phyloP scores from a whole-genome alignment of 1,140 invertebrate species.

The Drosophila sp. region DNA sequence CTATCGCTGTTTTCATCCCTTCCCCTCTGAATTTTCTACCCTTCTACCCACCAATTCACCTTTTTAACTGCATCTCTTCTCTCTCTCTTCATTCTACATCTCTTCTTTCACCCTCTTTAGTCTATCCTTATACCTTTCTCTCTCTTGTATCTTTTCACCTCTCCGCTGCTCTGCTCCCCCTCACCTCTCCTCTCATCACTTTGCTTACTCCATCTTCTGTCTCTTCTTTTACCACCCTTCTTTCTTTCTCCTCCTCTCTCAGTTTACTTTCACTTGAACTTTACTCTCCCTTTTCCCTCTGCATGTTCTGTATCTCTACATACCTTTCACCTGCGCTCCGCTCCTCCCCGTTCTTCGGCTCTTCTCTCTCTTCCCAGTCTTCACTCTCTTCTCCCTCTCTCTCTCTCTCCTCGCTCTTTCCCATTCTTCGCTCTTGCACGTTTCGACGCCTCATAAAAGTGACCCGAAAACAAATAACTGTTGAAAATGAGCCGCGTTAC shows the following conservation, averaged over 20 bases:
- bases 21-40: no score
- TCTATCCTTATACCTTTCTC: no score
- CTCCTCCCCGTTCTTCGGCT: background rate
- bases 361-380: background rate
- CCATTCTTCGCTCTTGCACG: background rate
- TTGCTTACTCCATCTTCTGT: background rate
- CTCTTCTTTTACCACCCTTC: background rate
- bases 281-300: background rate
- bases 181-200: no score
- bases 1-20: no score
- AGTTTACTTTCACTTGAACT: no score
- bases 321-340: background rate
- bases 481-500: constrained; percentile 58
- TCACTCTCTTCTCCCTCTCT: background rate
- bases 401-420: background rate
- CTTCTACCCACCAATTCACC: no score
- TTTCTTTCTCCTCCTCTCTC: background rate
- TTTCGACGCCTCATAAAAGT: constrained; percentile 29
- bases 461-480: constrained; percentile 47
- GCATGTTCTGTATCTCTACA: background rate
- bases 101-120: no score
- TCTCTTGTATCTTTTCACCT: background rate
- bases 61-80: no score
- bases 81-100: no score
- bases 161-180: no score